phyloP scores from a whole-genome alignment of 2,888 invertebrate genomes.

The Tortricodes alternella region DNA sequence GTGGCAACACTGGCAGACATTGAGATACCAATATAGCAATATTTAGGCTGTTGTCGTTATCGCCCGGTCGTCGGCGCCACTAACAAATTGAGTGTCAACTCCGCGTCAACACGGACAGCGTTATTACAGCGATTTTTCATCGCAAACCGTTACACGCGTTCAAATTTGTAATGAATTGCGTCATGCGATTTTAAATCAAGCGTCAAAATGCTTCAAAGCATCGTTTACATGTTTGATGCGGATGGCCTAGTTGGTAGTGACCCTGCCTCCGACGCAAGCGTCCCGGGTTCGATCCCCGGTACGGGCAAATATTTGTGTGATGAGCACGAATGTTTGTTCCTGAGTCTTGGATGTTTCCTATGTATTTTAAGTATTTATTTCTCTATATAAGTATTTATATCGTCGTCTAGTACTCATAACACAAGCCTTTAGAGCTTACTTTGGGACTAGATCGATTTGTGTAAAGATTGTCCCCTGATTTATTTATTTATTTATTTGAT shows the following conservation, averaged over 20 bases:
- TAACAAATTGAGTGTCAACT: constrained; percentile 68
- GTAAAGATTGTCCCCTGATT: too few relatives aligned
- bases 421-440: too few relatives aligned
- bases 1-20: background rate
- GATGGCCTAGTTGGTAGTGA: too few relatives aligned
- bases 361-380: too few relatives aligned
- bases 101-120: constrained; percentile 44
- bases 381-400: too few relatives aligned
- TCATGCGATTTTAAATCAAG: constrained; percentile 19
- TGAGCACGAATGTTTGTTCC: too few relatives aligned
- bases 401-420: too few relatives aligned
- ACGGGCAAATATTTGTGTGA: too few relatives aligned
- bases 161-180: constrained; percentile 21
- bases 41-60: constrained; percentile 41
- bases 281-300: too few relatives aligned
- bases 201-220: constrained; percentile 2
- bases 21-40: constrained; percentile 12
- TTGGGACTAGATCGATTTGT: background rate
- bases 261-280: too few relatives aligned
- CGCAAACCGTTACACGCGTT: constrained; percentile 31
- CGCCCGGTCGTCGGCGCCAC: constrained; percentile 35
- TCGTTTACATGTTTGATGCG: constrained; percentile 1
- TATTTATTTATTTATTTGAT: too few relatives aligned
- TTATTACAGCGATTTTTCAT: constrained; percentile 57
- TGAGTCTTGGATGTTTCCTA: too few relatives aligned